A percentile compares a stretch with the other conserved stretches of the same genome.
These are phyloP conservation scores for Drosophila dives DNA, from an alignment of 2,888 invertebrate species.

Conservation along the genomic window DNA sequence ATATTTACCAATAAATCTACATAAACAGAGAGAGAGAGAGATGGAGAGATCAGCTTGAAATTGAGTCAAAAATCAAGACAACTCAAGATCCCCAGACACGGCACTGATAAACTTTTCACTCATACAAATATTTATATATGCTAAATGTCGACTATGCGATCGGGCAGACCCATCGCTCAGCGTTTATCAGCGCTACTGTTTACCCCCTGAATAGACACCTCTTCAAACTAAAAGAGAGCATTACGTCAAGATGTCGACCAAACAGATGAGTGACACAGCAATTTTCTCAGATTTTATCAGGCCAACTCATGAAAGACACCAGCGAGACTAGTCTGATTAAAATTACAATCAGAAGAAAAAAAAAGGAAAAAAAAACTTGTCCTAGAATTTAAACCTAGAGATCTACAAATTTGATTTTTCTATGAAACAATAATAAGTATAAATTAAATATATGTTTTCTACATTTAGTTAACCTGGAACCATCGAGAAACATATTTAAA, in stretches of 20 bases:
- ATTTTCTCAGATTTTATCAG: constrained; percentile 8
- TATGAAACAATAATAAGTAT: neutral
- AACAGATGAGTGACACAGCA: constrained; percentile 25
- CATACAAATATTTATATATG: neutral
- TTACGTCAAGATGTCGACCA: constrained; percentile 18
- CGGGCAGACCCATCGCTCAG: constrained; percentile 23
- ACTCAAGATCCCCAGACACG: constrained; percentile 4
- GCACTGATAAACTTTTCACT: constrained; percentile 34
- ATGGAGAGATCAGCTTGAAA: constrained; percentile 5
- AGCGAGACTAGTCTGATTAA: neutral
- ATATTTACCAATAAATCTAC: neutral
- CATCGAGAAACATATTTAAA: neutral
- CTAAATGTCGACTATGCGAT: constrained; percentile 7
- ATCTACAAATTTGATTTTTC: neutral
- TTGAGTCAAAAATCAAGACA: constrained; percentile 14
- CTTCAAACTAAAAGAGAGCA: constrained; percentile 20
- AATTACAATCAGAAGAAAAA: neutral
- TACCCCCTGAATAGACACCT: constrained; percentile 16
- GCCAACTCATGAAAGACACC: constrained; percentile 1
- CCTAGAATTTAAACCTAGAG: neutral
- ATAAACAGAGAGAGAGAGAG: no score
- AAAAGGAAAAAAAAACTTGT: neutral
- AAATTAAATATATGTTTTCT: neutral
- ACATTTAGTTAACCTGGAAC: neutral
- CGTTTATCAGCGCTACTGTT: constrained; percentile 45